Evolutionary conservation across 2,113 vertebrate species (phyloP).

Genomic region (Raja brachyura): DNA sequence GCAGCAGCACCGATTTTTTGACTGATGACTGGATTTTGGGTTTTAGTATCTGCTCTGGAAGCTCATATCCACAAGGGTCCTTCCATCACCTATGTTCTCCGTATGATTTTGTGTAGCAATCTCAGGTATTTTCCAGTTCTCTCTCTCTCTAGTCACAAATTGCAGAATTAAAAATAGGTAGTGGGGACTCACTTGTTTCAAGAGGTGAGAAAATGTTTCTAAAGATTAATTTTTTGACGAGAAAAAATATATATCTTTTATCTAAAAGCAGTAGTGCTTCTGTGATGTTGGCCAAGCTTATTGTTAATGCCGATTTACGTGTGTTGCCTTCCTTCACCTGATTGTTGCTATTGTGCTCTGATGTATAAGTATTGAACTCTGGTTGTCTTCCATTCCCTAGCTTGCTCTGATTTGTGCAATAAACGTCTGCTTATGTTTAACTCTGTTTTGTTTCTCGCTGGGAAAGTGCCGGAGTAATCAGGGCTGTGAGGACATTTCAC

Average conservation of each 20-base stretch:
- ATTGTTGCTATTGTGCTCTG: too few species aligned
- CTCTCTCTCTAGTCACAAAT: background rate
- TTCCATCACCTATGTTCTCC: background rate
- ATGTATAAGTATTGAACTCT: background rate
- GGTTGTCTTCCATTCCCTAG: background rate
- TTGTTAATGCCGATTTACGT: background rate
- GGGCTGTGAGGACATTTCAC: background rate
- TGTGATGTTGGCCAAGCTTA: background rate
- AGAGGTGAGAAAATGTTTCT: background rate
- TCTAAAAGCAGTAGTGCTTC: background rate
- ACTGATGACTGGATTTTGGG: background rate
- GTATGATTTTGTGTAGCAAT: background rate
- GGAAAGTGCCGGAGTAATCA: background rate
- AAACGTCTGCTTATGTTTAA: background rate
- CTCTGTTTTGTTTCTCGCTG: background rate
- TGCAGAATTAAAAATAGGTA: background rate
- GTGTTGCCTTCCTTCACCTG: background rate
- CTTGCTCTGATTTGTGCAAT: conserved; percentile 14
- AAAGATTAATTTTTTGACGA: conserved; percentile 25
- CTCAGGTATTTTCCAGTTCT: conserved; percentile 25
- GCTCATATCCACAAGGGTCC: background rate
- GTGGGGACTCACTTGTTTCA: background rate
- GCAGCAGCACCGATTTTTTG: background rate
- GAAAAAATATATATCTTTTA: conserved; percentile 18
- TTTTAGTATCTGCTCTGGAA: background rate